These are phyloP conservation scores for Nemotelus nigrinus DNA, from an alignment of 2,888 invertebrate species.

Conservation along the genomic window DNA sequence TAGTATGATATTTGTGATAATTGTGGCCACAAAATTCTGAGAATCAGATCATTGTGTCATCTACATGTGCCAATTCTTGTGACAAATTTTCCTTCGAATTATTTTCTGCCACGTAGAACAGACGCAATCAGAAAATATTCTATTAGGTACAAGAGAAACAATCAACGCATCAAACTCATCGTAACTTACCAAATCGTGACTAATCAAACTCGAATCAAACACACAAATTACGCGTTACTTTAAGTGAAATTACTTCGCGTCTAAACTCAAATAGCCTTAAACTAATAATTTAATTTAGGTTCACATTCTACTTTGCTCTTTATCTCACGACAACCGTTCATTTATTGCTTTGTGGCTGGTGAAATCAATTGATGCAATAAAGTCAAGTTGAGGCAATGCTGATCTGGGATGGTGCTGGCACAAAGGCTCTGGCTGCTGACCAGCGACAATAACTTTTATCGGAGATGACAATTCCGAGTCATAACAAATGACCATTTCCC, in stretches of 20 bases:
- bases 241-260: slow-evolving; percentile 43
- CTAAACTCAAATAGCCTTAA: slow-evolving; percentile 42
- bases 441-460: slow-evolving; percentile 24
- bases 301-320: slow-evolving; percentile 36
- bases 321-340: slow-evolving; percentile 41
- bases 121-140: too few species aligned
- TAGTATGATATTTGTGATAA: too few species aligned
- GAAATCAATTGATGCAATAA: slow-evolving; percentile 44
- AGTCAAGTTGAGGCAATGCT: slow-evolving; percentile 22
- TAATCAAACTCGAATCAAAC: slow-evolving; percentile 13
- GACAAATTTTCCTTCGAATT: too few species aligned
- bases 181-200: background rate
- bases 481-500: slow-evolving; percentile 40
- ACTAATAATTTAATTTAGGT: slow-evolving; percentile 44
- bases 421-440: slow-evolving; percentile 27
- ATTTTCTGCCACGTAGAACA: too few species aligned
- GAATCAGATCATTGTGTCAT: too few species aligned
- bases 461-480: slow-evolving; percentile 44
- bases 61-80: too few species aligned
- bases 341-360: slow-evolving; percentile 44
- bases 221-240: slow-evolving; percentile 17
- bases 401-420: slow-evolving; percentile 7
- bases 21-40: too few species aligned
- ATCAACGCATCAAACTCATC: too few species aligned
- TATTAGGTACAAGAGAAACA: too few species aligned